A percentile compares a stretch with the other conserved stretches of the same genome.
phyloP scores from a whole-genome alignment of 2,888 invertebrate species.

The Azorinus chamasolen region DNA sequence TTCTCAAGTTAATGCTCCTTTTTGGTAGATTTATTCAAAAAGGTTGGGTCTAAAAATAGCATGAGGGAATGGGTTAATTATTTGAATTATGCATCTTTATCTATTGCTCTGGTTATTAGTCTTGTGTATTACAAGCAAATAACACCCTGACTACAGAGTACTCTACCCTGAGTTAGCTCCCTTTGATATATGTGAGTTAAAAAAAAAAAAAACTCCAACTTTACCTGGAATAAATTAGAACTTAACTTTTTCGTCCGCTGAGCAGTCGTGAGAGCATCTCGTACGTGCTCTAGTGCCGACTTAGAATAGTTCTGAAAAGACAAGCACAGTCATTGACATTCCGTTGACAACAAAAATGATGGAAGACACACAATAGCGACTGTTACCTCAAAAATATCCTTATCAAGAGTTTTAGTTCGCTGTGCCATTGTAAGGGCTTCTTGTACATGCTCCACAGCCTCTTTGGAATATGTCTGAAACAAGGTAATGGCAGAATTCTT shows the following conservation, averaged over 20 bases:
- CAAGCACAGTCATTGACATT: constrained; percentile 22
- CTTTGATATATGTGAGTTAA: neutral
- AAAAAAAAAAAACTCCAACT: neutral
- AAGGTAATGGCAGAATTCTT: constrained; percentile 13
- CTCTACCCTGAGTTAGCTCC: too few relatives aligned
- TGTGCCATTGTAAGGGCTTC: constrained; percentile 97
- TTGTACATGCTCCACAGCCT: constrained; percentile 98
- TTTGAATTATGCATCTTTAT: too few relatives aligned
- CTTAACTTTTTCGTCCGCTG: constrained; percentile 88
- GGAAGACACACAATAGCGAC: neutral
- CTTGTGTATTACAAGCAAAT: too few relatives aligned
- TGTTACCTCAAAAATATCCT: constrained; percentile 97
- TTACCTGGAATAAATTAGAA: constrained; percentile 93
- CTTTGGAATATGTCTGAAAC: constrained; percentile 98
- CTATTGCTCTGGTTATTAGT: too few relatives aligned
- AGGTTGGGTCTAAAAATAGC: too few relatives aligned
- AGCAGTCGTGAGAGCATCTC: constrained; percentile 98
- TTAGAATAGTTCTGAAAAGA: constrained; percentile 97
- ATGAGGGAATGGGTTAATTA: too few relatives aligned
- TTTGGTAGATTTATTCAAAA: too few relatives aligned
- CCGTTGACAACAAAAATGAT: neutral
- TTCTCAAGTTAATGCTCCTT: too few relatives aligned
- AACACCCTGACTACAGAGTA: too few relatives aligned
- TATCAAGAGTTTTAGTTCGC: constrained; percentile 89
- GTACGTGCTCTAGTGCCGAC: constrained; percentile 98